Evolutionary conservation across 1,140 invertebrate species (phyloP), one percentile per base, ranked within the genome.

Genomic region (Limonius californicus): DNA sequence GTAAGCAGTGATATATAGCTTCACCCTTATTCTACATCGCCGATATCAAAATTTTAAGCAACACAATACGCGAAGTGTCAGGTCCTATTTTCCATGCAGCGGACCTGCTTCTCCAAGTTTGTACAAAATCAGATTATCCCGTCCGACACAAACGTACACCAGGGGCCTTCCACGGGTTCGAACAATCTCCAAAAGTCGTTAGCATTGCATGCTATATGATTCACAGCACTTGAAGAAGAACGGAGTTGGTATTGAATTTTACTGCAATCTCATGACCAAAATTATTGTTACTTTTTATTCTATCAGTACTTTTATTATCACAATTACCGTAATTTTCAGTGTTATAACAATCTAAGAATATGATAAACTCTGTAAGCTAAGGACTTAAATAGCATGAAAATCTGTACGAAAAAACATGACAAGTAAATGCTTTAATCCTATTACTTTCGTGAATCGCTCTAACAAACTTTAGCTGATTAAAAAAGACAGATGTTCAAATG

Each of bases 401-500:
- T 32, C 4, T 11, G 27, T 11, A 32, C 27, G 15, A n/a, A 45
- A 7, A 45, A 45, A 45, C 6, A 45, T 45, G 15, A 7, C 6
- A 4, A 4, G 6, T 15, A 4, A 45, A 45, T 45, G 6, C 43
- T 18, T 45, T 45, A 45, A 45, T n/a, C 43, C n/a, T 45, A n/a
- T 45, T 45, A 45, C 43, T 45, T 45, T 45, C 6, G 43, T 45
- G 16, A 45, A 45, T 7, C n/a, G 6, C 7, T 45, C n/a, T 45
- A 45, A 45, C 43, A n/a, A n/a, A 45, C 4, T 45, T 50, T n/a
- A 7, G 15, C 9, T 50, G 45, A 50, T 50, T 50, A 50, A 50
- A 50, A 4, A 18, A 50, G 45, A 50, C 45, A 50, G 45, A 50
- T 50, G 45, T 50, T 50, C 45, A 18, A 21, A 9, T 50, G 19